Conservation (phyloP, 2,797 vertebrate genomes). For the Otus scops region DNA sequence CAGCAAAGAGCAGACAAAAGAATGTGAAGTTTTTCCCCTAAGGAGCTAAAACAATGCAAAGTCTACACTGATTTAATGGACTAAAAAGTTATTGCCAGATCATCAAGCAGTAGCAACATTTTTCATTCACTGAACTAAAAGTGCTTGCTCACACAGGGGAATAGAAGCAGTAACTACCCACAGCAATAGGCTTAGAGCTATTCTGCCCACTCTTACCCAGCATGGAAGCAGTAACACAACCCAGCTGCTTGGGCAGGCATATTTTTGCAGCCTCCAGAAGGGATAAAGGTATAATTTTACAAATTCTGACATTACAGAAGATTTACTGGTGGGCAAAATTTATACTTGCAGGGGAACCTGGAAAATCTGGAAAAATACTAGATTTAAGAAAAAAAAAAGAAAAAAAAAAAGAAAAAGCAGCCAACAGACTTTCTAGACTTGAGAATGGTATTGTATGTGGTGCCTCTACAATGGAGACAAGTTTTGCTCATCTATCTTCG, state of each 20-base stretch:
- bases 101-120: neutral
- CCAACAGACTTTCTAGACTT: neutral
- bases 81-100: neutral
- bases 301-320: neutral
- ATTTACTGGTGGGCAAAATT: neutral
- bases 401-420: neutral
- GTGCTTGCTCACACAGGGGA: neutral
- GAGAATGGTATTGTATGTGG: neutral
- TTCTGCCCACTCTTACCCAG: neutral
- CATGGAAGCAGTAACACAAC: neutral
- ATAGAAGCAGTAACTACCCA: neutral
- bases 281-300: neutral
- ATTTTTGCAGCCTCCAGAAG: neutral
- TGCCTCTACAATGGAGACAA: neutral
- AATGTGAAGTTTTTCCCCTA: neutral
- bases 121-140: neutral
- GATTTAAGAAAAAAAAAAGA: neutral
- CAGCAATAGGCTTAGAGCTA: neutral
- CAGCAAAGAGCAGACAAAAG: neutral
- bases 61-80: neutral
- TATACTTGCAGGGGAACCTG: neutral
- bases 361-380: neutral
- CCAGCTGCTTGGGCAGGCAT: neutral
- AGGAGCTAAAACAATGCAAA: slow-evolving; percentile 12
- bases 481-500: neutral